Base-by-base conservation (phyloP, 2,888 invertebrate species). In the Arenicola marina region DNA sequence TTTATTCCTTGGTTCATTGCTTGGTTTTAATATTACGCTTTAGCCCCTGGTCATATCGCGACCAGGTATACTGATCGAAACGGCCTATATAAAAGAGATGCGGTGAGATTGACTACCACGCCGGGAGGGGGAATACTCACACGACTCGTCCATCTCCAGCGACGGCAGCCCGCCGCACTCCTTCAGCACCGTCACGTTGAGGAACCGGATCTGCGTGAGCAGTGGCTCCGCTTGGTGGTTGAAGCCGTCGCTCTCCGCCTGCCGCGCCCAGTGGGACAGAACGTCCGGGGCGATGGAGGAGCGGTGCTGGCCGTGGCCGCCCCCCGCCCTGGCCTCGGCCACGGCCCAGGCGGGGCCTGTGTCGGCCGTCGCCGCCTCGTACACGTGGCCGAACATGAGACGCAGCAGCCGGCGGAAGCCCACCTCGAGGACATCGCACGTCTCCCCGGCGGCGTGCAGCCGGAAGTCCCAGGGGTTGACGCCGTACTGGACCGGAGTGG, bases 141-240 rank as follows among this genome's bases (percentile, higher is more conserved):
- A 71, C 1, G 71, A 71, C 84, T 94, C 94, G 77, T 90, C 88
- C 89, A 92, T 92, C 53, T 86, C 81, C 38, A 89, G 83, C 65
- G 87, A 83, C 0, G 93, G 93, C 75, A 86, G 86, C 73, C 89
- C 88, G 1, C 57, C 51, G 78, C 93, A 93, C 0, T 86, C 83
- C 4, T 84, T 81, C 24, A 81, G 84, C 56, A 92, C 82, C 34
- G 86, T 80, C 0, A 92, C 85, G 21, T 85, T 77, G 18, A 92
- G 29, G 4, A 32, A 46, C 24, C 53, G 38, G 24, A 34, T 48
- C 21, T 31, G 29, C 1, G 0, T 29, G 44, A 11, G 26, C 15
- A 21, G 26, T 32, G 53, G 29, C 7, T 7, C 15, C 15, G 31
- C 29, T 18, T 7, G 11, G 18, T 38, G 18, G 43, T 24, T 44